Evolutionary conservation across 2,797 vertebrate genomes (phyloP), one percentile per base, ranked within the genome.

Genomic region (Xenopus petersii): DNA sequence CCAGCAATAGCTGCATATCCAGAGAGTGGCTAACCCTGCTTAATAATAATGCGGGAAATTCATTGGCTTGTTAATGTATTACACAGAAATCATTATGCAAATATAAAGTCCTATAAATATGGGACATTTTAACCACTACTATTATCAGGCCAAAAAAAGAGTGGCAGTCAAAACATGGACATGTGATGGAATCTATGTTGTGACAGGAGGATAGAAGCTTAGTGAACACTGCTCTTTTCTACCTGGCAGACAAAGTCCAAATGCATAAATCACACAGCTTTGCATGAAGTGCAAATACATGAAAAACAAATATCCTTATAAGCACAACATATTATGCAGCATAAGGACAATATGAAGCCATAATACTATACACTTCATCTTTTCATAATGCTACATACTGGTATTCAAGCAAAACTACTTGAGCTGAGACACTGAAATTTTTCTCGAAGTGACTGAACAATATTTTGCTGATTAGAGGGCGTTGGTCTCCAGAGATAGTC

Each of bases 391-490:
- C 15, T 10, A 7, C 9, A 21, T 21, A 30, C 26, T 51, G 13
- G 77, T 66, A 46, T 69, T 94, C 86, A 98, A 81, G 94, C 95
- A 73, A 99, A 98, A 83, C 97, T 99, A 81, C 95, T 98, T 61
- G 97, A 98, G 81, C 97, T 97, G 78, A 99, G 93, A 94, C 97
- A 98, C 74, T 98, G 97, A 81, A 99, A 95, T 86, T 98, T 98
- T 75, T 98, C 97, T 81, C 96, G 92, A 83, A 99, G 87, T 33
- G 97, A 97, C 84, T 98, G 96, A 75, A 96, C 96, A 21, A 98
- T 94, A 61, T 94, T 98, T 83, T 95, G 91, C 84, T 98, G 94
- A 85, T 78, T 93, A 79, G 94, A 92, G 80, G 94, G 88, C 0
- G 94, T 93, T 15, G 94, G 93, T 60, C 89, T 94, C 97, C 97